Conservation (phyloP, 2,888 invertebrate species). For the Pammene aurita region DNA sequence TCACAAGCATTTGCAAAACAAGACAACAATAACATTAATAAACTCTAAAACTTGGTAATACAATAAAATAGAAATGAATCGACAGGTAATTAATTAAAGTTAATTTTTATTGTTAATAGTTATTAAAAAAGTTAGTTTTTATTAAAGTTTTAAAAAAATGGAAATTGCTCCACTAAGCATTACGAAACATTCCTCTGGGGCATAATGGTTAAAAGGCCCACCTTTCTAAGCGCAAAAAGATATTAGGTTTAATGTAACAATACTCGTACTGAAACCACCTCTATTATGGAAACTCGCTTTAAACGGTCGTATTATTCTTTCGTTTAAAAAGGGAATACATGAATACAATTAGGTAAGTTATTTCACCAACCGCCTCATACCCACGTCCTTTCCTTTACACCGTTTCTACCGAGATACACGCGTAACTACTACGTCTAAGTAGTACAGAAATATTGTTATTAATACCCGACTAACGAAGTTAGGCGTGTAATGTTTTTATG, state of each 20-base stretch:
- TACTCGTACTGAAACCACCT: conserved; percentile 8
- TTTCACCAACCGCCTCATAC: not conserved
- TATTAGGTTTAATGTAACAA: conserved; percentile 19
- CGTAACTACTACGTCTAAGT: too few species aligned
- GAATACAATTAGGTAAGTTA: not conserved
- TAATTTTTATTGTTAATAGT: too few species aligned
- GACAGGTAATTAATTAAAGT: not conserved
- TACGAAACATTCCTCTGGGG: conserved; percentile 5
- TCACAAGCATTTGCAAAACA: too few species aligned
- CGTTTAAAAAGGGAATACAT: not conserved
- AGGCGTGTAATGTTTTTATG: not conserved
- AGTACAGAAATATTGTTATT: too few species aligned
- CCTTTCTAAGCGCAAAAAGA: conserved; percentile 13
- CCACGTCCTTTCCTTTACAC: too few species aligned
- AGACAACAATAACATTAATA: too few species aligned
- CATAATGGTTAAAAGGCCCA: conserved; percentile 15
- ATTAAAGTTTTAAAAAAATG: not conserved
- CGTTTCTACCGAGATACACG: too few species aligned
- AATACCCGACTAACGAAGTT: not conserved
- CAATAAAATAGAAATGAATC: not conserved
- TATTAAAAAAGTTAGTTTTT: too few species aligned
- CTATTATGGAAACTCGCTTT: conserved; percentile 14
- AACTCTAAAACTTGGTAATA: not conserved
- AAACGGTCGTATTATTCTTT: conserved; percentile 4
- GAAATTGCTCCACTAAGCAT: not conserved